Evolutionary conservation across 2,888 invertebrate species (phyloP).

Genomic region (Leuctra nigra): DNA sequence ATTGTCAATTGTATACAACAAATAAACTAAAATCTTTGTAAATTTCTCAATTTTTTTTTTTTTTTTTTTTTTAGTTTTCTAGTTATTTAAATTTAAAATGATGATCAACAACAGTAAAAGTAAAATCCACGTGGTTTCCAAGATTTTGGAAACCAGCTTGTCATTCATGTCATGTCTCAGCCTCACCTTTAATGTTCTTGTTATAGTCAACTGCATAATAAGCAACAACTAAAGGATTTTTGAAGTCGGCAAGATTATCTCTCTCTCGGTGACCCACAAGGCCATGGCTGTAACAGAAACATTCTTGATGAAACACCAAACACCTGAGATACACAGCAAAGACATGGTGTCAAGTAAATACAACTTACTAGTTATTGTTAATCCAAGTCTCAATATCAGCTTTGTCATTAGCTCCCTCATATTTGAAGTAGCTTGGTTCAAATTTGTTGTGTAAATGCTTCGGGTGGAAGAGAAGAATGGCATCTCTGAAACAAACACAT

Average conservation of each 20-base stretch:
- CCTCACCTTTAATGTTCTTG: constrained; percentile 85
- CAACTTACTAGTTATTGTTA: constrained; percentile 73
- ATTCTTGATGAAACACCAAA: constrained; percentile 13
- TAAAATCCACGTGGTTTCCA: background rate
- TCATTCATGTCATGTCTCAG: no score
- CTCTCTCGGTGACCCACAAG: constrained; percentile 85
- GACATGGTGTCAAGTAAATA: background rate
- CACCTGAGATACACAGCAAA: background rate
- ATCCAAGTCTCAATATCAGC: constrained; percentile 75
- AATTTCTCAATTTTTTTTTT: no score
- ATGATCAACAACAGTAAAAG: background rate
- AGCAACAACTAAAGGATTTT: constrained; percentile 81
- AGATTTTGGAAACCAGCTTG: background rate
- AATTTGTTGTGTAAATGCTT: constrained; percentile 89
- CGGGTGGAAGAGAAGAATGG: constrained; percentile 83
- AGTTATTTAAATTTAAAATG: background rate
- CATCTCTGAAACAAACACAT: constrained; percentile 70
- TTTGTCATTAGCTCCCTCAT: constrained; percentile 61
- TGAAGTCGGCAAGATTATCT: constrained; percentile 79
- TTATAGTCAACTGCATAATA: constrained; percentile 93
- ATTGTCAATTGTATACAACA: no score
- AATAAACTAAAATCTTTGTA: no score
- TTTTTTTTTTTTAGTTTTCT: no score
- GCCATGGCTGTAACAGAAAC: constrained; percentile 61
- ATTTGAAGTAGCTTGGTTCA: constrained; percentile 69